Evolutionary conservation across 1,140 invertebrate species (phyloP).

Genomic region (Drosophila simulans): DNA sequence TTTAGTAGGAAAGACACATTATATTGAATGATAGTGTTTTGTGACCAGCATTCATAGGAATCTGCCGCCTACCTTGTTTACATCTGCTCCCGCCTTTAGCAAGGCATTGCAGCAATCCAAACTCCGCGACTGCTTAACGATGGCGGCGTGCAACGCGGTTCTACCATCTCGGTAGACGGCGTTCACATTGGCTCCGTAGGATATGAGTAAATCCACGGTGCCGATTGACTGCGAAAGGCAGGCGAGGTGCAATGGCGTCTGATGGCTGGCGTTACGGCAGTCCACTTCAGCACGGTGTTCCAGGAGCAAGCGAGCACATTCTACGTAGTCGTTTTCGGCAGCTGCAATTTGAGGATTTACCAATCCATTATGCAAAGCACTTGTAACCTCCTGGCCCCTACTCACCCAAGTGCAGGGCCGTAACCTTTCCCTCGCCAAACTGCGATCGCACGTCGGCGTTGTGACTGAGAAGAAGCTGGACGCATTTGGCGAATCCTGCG

Average conservation of each 20-base stretch:
- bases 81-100: constrained; percentile 89
- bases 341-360: constrained; percentile 71
- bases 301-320: constrained; percentile 89
- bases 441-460: constrained; percentile 92
- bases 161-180: constrained; percentile 89
- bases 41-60: neutral
- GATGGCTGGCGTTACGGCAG: constrained; percentile 89
- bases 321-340: constrained; percentile 91
- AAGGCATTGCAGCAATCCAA: constrained; percentile 89
- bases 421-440: constrained; percentile 88
- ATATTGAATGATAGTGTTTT: too few species aligned
- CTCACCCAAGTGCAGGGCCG: constrained; percentile 90
- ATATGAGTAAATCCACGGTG: constrained; percentile 89
- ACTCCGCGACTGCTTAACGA: constrained; percentile 90
- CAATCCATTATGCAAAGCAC: too few species aligned
- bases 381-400: neutral
- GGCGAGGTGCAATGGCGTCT: constrained; percentile 92
- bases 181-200: constrained; percentile 87
- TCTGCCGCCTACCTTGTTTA: constrained; percentile 86
- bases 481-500: constrained; percentile 88
- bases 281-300: constrained; percentile 89
- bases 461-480: constrained; percentile 88
- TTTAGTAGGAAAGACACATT: too few species aligned
- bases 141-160: constrained; percentile 91
- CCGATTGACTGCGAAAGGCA: constrained; percentile 90